Evolutionary conservation across 1,140 invertebrate genomes (phyloP).

Genomic region (Bombyx mori): ASM3026992v2 NC_085112.1:6790001-6790500

Average conservation of each 20-base stretch:
- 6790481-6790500: too few species aligned
- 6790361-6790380: slow-evolving; percentile 28
- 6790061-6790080: too few species aligned
- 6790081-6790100: too few species aligned
- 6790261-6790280: slow-evolving; percentile 55
- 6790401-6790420: slow-evolving; percentile 5
- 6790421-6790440: background rate
- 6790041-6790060: too few species aligned
- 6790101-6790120: background rate
- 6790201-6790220: slow-evolving; percentile 38
- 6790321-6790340: slow-evolving; percentile 31
- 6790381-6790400: slow-evolving; percentile 6
- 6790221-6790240: slow-evolving; percentile 38
- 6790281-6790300: slow-evolving; percentile 43
- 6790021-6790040: too few species aligned
- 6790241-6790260: slow-evolving; percentile 61
- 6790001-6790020: too few species aligned
- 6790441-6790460: too few species aligned
- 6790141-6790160: slow-evolving; percentile 1
- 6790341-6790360: slow-evolving; percentile 49
- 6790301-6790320: slow-evolving; percentile 37
- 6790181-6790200: slow-evolving; percentile 20
- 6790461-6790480: too few species aligned
- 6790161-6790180: slow-evolving; percentile 6
- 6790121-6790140: slow-evolving; percentile 1